Evolutionary conservation across 2,888 invertebrate species (phyloP).

Genomic region (Cremastinae sp.): DNA sequence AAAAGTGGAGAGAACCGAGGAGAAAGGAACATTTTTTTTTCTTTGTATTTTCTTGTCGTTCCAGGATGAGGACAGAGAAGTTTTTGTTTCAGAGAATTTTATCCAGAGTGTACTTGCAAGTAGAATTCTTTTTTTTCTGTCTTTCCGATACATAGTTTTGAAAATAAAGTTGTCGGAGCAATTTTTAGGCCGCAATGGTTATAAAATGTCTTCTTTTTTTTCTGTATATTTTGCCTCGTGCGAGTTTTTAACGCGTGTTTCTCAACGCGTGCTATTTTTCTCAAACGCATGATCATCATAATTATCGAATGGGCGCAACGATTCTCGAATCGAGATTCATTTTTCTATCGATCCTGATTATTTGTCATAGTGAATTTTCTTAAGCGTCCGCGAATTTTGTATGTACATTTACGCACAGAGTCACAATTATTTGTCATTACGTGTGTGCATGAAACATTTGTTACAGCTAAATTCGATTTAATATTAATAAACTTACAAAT

Average conservation of each 20-base stretch:
- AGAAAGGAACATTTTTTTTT: conserved; percentile 24
- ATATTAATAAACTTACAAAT: not conserved
- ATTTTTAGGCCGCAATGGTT: conserved; percentile 31
- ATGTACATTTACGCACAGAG: conserved; percentile 21
- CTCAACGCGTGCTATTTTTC: not conserved
- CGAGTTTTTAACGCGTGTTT: conserved; percentile 5
- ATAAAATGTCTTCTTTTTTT: conserved; percentile 13
- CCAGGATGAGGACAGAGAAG: no score
- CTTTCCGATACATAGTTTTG: not conserved
- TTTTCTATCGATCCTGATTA: conserved; percentile 35
- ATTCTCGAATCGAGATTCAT: conserved; percentile 63
- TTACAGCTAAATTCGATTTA: conserved; percentile 6
- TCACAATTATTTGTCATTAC: conserved; percentile 15
- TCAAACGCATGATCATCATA: conserved; percentile 12
- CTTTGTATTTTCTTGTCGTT: not conserved
- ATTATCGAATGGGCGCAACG: conserved; percentile 57
- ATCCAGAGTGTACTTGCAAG: not conserved
- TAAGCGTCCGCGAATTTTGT: conserved; percentile 36
- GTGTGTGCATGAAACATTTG: not conserved
- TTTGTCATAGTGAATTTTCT: conserved; percentile 29
- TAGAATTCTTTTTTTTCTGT: not conserved
- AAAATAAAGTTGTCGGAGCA: conserved; percentile 11
- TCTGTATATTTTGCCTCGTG: conserved; percentile 21
- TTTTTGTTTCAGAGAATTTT: conserved; percentile 6
- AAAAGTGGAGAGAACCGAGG: conserved; percentile 57